Evolutionary conservation across 2,888 invertebrate genomes (phyloP).

Genomic region (Isoperla grammatica): DNA sequence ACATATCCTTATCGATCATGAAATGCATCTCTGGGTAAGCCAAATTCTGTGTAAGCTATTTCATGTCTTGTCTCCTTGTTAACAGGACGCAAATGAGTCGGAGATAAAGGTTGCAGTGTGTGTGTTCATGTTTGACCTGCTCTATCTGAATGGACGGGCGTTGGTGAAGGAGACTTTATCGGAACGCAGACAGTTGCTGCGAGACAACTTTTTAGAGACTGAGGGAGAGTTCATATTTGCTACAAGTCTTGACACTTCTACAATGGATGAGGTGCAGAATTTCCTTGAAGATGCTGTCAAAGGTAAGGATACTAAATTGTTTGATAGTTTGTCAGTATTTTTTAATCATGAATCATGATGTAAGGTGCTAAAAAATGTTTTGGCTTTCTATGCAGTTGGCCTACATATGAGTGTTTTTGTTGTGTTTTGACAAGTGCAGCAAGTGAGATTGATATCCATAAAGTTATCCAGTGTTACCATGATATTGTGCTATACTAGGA

Average conservation of each 20-base stretch:
- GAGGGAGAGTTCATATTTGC: slow-evolving; percentile 88
- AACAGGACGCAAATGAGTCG: slow-evolving; percentile 63
- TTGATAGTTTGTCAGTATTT: slow-evolving; percentile 12
- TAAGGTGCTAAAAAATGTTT: neutral
- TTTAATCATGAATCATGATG: neutral
- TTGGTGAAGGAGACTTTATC: slow-evolving; percentile 73
- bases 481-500: too few species aligned
- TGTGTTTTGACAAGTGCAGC: too few species aligned
- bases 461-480: too few species aligned
- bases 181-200: slow-evolving; percentile 65
- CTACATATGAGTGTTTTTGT: too few species aligned
- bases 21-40: too few species aligned
- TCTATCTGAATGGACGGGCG: slow-evolving; percentile 84
- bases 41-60: too few species aligned
- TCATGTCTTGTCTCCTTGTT: too few species aligned
- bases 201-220: slow-evolving; percentile 61
- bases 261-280: slow-evolving; percentile 86
- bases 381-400: neutral
- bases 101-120: slow-evolving; percentile 87
- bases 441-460: too few species aligned
- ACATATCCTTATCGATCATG: too few species aligned
- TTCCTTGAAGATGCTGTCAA: slow-evolving; percentile 93
- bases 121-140: slow-evolving; percentile 92
- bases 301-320: slow-evolving; percentile 45
- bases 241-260: slow-evolving; percentile 69